Conservation (phyloP, 2,888 invertebrate species). For the Dascillus cervinus region DNA sequence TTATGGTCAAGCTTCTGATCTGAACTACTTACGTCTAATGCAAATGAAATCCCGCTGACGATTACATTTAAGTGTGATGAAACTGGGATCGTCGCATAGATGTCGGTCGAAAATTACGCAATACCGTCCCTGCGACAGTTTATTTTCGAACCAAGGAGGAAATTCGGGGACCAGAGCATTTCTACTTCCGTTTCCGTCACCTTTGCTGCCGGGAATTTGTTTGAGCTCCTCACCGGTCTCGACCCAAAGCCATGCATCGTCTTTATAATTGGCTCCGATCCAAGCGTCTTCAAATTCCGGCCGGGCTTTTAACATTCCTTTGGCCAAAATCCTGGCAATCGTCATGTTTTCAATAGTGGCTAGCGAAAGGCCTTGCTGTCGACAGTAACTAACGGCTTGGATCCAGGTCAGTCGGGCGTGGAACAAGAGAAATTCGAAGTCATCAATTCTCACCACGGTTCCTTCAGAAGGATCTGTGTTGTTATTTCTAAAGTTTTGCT, state of each 20-base stretch:
- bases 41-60: conserved; percentile 48
- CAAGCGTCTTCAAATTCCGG: conserved; percentile 34
- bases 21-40: conserved; percentile 29
- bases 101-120: conserved; percentile 47
- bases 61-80: conserved; percentile 46
- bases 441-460: background rate
- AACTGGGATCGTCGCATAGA: conserved; percentile 39
- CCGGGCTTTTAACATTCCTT: conserved; percentile 43
- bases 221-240: conserved; percentile 23
- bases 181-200: conserved; percentile 5
- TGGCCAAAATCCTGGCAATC: conserved; percentile 41
- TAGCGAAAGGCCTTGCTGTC: conserved; percentile 42
- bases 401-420: conserved; percentile 45
- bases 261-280: conserved; percentile 26
- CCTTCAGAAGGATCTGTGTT: background rate
- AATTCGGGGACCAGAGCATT: conserved; percentile 25
- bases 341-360: conserved; percentile 44
- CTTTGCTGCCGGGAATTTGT: conserved; percentile 13
- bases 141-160: conserved; percentile 17
- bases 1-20: no score
- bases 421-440: conserved; percentile 30
- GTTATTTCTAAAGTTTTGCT: conserved; percentile 1
- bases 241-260: conserved; percentile 27
- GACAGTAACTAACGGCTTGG: conserved; percentile 46
- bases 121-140: conserved; percentile 34